Conservation (phyloP, 2,888 invertebrate species). For the Lepetodrilus schrolli region DNA sequence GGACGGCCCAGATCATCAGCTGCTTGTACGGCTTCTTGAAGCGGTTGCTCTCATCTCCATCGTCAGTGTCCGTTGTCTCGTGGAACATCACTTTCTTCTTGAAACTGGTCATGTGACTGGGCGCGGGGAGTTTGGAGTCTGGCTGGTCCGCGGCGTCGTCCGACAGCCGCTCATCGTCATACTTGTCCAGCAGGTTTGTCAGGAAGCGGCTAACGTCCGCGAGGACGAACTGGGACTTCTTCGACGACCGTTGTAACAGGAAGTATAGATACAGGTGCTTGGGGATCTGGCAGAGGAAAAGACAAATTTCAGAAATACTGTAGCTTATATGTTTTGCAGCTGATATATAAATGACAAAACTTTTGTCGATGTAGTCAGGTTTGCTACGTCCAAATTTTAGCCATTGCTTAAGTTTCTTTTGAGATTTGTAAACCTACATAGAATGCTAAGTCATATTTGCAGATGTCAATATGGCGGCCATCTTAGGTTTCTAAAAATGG, state of each 20-base stretch:
- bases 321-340: no score
- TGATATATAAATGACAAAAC: no score
- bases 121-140: background rate
- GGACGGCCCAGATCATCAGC: slow-evolving; percentile 69
- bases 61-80: slow-evolving; percentile 35
- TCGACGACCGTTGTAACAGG: slow-evolving; percentile 45
- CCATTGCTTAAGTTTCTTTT: no score
- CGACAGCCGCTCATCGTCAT: slow-evolving; percentile 41
- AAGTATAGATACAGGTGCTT: slow-evolving; percentile 47
- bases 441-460: no score
- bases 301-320: no score
- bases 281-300: no score
- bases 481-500: no score
- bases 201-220: slow-evolving; percentile 48
- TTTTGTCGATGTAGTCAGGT: no score
- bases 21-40: slow-evolving; percentile 68
- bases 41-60: slow-evolving; percentile 31
- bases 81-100: background rate
- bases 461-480: no score
- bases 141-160: background rate
- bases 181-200: slow-evolving; percentile 55
- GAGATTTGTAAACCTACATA: no score
- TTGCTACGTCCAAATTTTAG: no score
- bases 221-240: slow-evolving; percentile 29
- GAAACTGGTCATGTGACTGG: background rate